Evolutionary conservation across 2,797 vertebrate species (phyloP), one percentile per base, ranked within the genome.

Genomic region (Tadarida brasiliensis): DNA sequence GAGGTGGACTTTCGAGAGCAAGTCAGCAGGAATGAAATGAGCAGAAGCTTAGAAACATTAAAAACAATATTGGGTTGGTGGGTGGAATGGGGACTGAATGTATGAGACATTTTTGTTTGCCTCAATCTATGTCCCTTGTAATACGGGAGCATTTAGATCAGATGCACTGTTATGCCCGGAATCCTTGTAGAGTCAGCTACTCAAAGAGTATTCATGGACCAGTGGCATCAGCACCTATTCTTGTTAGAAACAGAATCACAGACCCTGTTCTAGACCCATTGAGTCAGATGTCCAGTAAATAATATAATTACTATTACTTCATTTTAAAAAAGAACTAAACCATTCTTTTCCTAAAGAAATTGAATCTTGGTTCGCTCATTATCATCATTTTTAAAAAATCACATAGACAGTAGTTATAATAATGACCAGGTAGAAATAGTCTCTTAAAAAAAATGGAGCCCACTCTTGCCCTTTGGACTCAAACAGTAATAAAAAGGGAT

Each of bases 401-500:
- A 65, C 19, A 68, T 57, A 63, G 35, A 70, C 33, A 61, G 12
- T 47, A 59, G 24, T 39, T 88, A 59, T 10, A 61, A 65, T 63
- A 87, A 88, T 89, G 54, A 84, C 12, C 22, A 80, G 28, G 22
- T 70, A 80, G 33, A 73, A 74, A 73, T 26, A 54, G 26, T 90
- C 11, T 71, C 26, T 90, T 94, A 17, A 70, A 73, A 89, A 86
- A 87, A 82, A 68, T 19, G 33, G 57, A 76, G 3, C 17, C 30
- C 0, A 8, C 39, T 84, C 9, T 88, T 87, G 15, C 19, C 49
- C 78, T 97, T 87, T 94, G 87, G n/a, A 87, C 39, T 94, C 44
- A 86, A 71, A 94, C 39, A 73, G 20, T 91, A 95, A 67, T 84
- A 80, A 96, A 96, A 74, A 80, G 8, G 20, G 91, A 59, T 33